These are phyloP conservation scores for Pterobdella sp. DNA, from an alignment of 2,888 invertebrate species.

Conservation along the genomic window DNA sequence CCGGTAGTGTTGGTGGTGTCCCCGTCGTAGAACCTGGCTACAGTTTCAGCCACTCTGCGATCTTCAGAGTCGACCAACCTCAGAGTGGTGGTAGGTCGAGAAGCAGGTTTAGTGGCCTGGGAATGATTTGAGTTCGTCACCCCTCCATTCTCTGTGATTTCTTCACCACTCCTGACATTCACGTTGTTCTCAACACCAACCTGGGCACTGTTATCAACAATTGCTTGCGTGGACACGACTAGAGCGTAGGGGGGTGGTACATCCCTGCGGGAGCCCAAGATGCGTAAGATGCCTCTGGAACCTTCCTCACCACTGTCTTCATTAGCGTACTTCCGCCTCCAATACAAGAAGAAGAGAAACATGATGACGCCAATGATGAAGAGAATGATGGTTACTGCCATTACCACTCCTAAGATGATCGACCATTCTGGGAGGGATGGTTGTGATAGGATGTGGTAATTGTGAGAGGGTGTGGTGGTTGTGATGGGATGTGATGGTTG, in stretches of 20 bases:
- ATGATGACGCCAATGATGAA: constrained; percentile 25
- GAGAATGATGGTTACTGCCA: constrained; percentile 22
- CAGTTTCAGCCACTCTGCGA: constrained; percentile 5
- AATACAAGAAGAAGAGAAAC: constrained; percentile 22
- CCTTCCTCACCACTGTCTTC: background rate
- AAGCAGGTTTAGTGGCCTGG: background rate
- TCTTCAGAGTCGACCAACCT: constrained; percentile 21
- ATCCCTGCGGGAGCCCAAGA: constrained; percentile 16
- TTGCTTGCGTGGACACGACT: background rate
- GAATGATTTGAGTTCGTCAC: background rate
- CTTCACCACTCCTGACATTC: background rate
- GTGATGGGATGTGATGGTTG: background rate
- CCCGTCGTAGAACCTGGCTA: constrained; percentile 19
- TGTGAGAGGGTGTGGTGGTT: background rate
- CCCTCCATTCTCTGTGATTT: background rate
- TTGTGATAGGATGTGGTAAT: background rate
- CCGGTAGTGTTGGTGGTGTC: constrained; percentile 9
- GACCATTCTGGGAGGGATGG: constrained; percentile 16
- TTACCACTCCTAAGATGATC: constrained; percentile 23
- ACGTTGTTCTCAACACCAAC: background rate
- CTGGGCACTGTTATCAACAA: background rate
- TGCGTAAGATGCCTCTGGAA: background rate
- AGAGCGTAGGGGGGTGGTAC: constrained; percentile 27
- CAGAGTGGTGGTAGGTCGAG: constrained; percentile 4
- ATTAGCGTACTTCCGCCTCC: constrained; percentile 12